Percentiles rank a stretch among this genome's conserved stretches.
phyloP scores from a whole-genome alignment of 2,113 vertebrate genomes.

The Caloenas nicobarica region DNA sequence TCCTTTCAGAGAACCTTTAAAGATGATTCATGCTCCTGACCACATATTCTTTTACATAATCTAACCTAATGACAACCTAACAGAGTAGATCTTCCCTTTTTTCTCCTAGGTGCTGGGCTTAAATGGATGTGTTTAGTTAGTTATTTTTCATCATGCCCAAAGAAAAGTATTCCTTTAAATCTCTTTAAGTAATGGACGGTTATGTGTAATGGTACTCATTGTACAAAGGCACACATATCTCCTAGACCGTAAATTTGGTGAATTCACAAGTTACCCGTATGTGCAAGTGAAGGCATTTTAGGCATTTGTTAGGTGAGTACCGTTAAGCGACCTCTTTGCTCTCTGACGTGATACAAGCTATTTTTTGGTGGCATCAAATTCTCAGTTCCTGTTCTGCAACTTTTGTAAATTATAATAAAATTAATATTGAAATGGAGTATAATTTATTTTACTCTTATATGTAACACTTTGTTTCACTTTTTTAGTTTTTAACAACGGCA shows the following conservation, averaged over 20 bases:
- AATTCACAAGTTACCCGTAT: not conserved
- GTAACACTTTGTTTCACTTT: not conserved
- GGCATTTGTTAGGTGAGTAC: not conserved
- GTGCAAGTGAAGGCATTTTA: not conserved
- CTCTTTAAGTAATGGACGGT: not conserved
- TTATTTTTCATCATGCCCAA: not conserved
- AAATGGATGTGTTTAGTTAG: not conserved
- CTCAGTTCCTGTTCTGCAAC: not conserved
- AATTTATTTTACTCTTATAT: not conserved
- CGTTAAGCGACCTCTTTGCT: not conserved
- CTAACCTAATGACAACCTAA: not conserved
- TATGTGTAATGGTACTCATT: not conserved
- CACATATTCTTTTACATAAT: not conserved
- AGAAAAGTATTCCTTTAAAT: not conserved
- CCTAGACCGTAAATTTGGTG: not conserved
- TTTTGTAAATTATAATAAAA: not conserved
- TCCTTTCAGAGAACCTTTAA: not conserved
- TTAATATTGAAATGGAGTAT: not conserved
- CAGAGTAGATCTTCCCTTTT: not conserved
- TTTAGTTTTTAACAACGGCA: not conserved
- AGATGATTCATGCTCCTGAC: not conserved
- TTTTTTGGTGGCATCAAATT: not conserved
- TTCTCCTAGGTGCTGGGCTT: not conserved
- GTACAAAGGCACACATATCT: not conserved
- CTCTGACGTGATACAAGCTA: not conserved